Base-by-base conservation (phyloP, 2,888 invertebrate genomes). In the Creontiades dilutus region DNA sequence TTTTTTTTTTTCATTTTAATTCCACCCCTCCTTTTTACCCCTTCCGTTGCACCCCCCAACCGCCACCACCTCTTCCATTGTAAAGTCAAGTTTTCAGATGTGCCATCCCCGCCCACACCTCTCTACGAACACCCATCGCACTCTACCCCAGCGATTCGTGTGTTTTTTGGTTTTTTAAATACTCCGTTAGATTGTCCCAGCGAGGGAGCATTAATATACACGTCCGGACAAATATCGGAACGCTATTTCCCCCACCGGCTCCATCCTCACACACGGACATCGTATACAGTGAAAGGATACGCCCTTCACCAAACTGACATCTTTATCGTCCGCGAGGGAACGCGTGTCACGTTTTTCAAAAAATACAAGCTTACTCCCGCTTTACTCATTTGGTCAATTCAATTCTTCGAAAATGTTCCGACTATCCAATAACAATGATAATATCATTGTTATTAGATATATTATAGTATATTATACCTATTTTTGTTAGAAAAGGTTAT, bases 181-280 rank as follows among this genome's bases (percentile, higher is more conserved):
- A 37, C 37, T 37, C 37, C 37, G 7, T 47, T 78, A 9, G 46
- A 16, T 12, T 78, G n/a, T 68, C 68, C 46, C 78, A 4, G 37
- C 37, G 16, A 13, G 78, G 23, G 78, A 37, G 78, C 78, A 78
- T 46, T 78, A 78, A 78, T 78, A 78, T 47, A 78, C 78, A 78
- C 0, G 78, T 19, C 7, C 3, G 68, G 78, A 78, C 78, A 47
- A 78, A 78, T 78, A 78, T 78, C 78, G 37, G 61, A 13, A 68
- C 68, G 23, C 68, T 61, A 14, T 12, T n/a, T 4, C 68, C 68
- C 27, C 19, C 68, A 68, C 9, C 68, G 13, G 11, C 23, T 23
- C 7, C 37, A 23, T 23, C 68, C 68, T 19, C 12, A 0, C 11
- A 4, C 12, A n/a, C 5, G 9, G 68, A 68, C n/a, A 37, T 37